Evolutionary conservation across 2,113 vertebrate species (phyloP).

Genomic region (Semicossyphus pulcher): DNA sequence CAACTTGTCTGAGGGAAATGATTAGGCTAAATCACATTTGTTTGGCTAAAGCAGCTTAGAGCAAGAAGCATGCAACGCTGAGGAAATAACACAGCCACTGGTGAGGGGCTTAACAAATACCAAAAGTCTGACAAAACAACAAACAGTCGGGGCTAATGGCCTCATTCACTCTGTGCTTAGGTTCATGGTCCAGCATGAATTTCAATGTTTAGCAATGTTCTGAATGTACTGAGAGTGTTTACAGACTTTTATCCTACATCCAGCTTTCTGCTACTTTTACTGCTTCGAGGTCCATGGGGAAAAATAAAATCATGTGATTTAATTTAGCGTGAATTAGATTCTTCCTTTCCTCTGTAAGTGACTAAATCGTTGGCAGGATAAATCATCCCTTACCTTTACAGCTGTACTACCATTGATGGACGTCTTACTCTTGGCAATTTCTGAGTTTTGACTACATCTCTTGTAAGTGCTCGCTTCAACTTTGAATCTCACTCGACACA

Average conservation of each 20-base stretch:
- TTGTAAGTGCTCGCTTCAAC: conserved; percentile 21
- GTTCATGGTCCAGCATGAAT: conserved; percentile 4
- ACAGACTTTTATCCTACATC: conserved; percentile 25
- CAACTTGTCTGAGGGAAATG: conserved; percentile 81
- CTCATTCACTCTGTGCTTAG: conserved; percentile 48
- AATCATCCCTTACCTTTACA: neutral
- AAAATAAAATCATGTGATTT: neutral
- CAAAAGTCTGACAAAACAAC: conserved; percentile 74
- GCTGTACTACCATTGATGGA: neutral
- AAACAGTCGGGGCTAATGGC: conserved; percentile 52
- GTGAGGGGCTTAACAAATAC: conserved; percentile 74
- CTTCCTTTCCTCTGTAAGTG: neutral
- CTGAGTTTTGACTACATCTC: conserved; percentile 18
- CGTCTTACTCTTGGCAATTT: neutral
- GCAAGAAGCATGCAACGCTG: conserved; percentile 68
- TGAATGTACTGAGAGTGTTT: neutral
- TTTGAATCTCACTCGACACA: conserved; percentile 55
- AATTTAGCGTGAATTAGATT: neutral
- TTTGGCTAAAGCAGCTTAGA: conserved; percentile 82
- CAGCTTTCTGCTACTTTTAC: neutral
- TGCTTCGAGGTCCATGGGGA: conserved; percentile 2
- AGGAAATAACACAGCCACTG: conserved; percentile 68
- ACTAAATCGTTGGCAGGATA: conserved; percentile 11
- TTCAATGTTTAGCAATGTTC: neutral
- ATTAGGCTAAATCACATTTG: conserved; percentile 82